These are phyloP conservation scores for Macropus fuliginosus DNA, from an alignment of 2,797 vertebrate species.

Conservation along the genomic window DNA sequence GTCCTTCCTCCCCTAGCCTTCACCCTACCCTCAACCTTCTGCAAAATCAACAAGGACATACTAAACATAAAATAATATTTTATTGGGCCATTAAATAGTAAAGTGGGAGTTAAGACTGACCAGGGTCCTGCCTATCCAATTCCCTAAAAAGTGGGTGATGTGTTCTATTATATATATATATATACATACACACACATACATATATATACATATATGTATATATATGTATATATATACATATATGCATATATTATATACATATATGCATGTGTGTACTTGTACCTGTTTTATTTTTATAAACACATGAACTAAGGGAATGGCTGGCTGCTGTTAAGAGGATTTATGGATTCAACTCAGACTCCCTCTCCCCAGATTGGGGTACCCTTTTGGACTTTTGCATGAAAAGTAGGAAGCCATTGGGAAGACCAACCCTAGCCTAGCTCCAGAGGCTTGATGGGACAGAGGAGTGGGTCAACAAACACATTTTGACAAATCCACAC, in stretches of 20 bases:
- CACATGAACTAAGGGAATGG: background rate
- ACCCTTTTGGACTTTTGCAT: background rate
- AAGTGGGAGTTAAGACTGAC: background rate
- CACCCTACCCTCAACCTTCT: background rate
- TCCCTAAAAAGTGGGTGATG: background rate
- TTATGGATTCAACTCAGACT: background rate
- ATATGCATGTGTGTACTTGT: background rate
- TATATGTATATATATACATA: too few species aligned
- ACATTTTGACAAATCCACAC: background rate
- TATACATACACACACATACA: background rate
- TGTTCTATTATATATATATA: background rate
- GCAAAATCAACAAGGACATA: background rate
- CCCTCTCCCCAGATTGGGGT: background rate
- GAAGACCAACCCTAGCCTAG: background rate
- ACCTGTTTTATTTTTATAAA: conserved; percentile 19
- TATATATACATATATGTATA: too few species aligned
- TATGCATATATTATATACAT: background rate
- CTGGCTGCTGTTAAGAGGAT: background rate
- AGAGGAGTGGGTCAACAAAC: background rate
- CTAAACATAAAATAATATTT: background rate
- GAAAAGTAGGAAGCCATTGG: background rate
- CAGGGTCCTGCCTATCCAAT: background rate
- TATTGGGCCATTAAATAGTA: background rate
- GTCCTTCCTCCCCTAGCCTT: background rate
- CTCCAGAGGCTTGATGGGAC: background rate